A percentile compares a stretch with the other conserved stretches of the same genome.
Evolutionary conservation across 2,113 vertebrate genomes (phyloP).

Genomic region (Eurypyga helias): DNA sequence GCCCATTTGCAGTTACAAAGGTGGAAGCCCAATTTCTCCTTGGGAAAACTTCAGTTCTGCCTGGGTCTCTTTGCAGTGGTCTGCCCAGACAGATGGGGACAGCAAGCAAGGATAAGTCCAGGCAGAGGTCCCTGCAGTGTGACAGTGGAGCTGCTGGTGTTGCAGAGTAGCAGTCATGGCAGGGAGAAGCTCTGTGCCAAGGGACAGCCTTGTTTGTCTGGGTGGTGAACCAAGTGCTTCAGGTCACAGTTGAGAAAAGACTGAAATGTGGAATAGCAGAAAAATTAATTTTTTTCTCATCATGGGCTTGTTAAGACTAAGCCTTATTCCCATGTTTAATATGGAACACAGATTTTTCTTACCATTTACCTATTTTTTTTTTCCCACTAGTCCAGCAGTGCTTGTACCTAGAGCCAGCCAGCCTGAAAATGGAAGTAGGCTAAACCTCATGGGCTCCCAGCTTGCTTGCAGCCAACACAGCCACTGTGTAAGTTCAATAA

Average conservation of each 20-base stretch:
- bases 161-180: not conserved
- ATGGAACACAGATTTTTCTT: not conserved
- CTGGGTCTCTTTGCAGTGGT: not conserved
- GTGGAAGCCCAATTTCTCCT: not conserved
- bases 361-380: not conserved
- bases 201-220: not conserved
- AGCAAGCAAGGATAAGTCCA: not conserved
- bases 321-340: not conserved
- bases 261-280: not conserved
- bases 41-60: not conserved
- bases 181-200: not conserved
- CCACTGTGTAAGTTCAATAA: accelerated
- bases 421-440: not conserved
- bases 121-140: not conserved
- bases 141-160: not conserved
- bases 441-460: not conserved
- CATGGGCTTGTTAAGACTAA: not conserved
- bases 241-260: not conserved
- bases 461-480: not conserved
- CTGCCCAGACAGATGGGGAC: not conserved
- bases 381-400: not conserved
- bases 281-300: not conserved
- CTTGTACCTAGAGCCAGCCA: not conserved
- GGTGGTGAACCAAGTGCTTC: not conserved
- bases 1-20: not conserved